Percentiles rank a stretch among this genome's conserved stretches.
Conservation (phyloP, 2,113 vertebrate species). For the Reinhardtius hippoglossoides region DNA sequence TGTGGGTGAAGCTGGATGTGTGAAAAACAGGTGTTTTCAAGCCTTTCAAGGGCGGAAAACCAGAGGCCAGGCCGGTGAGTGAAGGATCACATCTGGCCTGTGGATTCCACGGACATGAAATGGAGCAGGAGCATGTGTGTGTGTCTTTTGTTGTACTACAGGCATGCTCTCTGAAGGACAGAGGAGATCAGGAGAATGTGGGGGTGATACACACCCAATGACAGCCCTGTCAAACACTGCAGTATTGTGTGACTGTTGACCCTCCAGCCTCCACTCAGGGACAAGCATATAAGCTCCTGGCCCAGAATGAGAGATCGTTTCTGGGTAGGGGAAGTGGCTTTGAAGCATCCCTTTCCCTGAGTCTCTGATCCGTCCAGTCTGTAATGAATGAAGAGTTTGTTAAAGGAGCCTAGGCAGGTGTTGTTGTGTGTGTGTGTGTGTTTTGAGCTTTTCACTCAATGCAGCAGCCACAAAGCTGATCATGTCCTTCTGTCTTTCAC, state of each 20-base stretch:
- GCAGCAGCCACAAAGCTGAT: constrained; percentile 3
- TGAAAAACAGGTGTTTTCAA: constrained; percentile 72
- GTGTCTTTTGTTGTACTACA: constrained; percentile 32
- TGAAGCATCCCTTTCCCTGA: constrained; percentile 59
- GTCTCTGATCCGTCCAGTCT: constrained; percentile 56
- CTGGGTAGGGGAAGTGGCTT: constrained; percentile 70
- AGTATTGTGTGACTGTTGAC: constrained; percentile 59
- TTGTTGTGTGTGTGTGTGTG: constrained; percentile 24
- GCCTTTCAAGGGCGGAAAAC: constrained; percentile 50
- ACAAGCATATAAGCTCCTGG: constrained; percentile 9
- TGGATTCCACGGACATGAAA: constrained; percentile 49
- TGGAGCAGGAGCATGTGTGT: constrained; percentile 32
- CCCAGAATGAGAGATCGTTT: constrained; percentile 49
- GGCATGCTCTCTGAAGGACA: constrained; percentile 15
- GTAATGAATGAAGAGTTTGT: constrained; percentile 80
- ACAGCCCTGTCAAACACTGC: constrained; percentile 42
- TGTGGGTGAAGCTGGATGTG: constrained; percentile 44
- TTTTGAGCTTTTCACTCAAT: not conserved
- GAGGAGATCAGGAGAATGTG: constrained; percentile 42
- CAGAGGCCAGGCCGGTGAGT: constrained; percentile 43
- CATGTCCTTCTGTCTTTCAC: constrained; percentile 51
- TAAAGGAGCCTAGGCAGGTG: constrained; percentile 74
- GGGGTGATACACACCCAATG: constrained; percentile 48
- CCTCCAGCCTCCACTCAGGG: constrained; percentile 48
- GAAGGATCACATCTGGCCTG: constrained; percentile 72